These are phyloP conservation scores for Eptatretus burgeri DNA, from an alignment of 2,113 vertebrate genomes.

Conservation along the genomic window DNA sequence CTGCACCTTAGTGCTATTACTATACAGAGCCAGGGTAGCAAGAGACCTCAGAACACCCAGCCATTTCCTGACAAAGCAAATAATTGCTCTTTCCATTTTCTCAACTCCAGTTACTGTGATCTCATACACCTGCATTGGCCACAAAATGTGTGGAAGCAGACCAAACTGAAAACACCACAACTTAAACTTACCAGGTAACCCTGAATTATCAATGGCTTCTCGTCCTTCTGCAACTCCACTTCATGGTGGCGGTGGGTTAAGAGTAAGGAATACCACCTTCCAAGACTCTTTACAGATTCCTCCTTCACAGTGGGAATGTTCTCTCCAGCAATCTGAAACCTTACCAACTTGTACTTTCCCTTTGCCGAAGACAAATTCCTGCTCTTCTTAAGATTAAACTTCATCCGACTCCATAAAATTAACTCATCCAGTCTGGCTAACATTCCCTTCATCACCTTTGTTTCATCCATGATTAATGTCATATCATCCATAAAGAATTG, in stretches of 20 bases:
- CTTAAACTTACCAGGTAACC: not conserved
- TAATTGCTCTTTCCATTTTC: not conserved
- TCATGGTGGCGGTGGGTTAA: not conserved
- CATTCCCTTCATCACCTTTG: not conserved
- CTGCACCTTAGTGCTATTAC: not conserved
- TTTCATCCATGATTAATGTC: too few relatives aligned
- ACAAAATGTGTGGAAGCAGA: too few relatives aligned
- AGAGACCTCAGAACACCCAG: not conserved
- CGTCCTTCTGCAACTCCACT: not conserved
- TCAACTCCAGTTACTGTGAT: too few relatives aligned
- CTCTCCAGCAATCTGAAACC: not conserved
- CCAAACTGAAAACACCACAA: slow-evolving; percentile 1
- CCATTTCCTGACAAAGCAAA: not conserved
- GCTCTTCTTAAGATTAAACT: not conserved
- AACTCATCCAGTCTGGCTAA: not conserved
- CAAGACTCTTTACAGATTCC: not conserved
- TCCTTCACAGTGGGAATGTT: not conserved
- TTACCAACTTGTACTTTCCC: not conserved
- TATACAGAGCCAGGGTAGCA: too few relatives aligned
- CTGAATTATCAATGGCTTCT: not conserved
- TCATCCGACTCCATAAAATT: not conserved
- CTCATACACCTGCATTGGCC: too few relatives aligned
- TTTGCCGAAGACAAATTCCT: not conserved
- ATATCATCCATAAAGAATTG: too few relatives aligned
- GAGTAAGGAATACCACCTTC: not conserved